Percentiles rank a stretch among this genome's conserved stretches.
phyloP scores from a whole-genome alignment of 2,888 invertebrate genomes.

The Chloroclystis v-ata region DNA sequence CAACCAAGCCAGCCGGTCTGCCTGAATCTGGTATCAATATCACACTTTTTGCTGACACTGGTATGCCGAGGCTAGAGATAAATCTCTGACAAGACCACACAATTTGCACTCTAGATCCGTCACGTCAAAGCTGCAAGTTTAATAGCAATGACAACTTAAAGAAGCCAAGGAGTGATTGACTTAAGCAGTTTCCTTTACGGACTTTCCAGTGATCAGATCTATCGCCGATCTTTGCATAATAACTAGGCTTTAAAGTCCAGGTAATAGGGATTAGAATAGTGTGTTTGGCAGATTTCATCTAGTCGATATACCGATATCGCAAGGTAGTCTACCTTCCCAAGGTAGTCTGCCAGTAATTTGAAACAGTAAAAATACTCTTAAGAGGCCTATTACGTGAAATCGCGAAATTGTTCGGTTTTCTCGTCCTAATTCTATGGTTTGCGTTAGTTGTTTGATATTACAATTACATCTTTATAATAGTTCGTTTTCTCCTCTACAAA shows the following conservation, averaged over 20 bases:
- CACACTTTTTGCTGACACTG: constrained; percentile 33
- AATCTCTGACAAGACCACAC: constrained; percentile 2
- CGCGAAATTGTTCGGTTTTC: no score
- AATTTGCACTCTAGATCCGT: constrained; percentile 3
- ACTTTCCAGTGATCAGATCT: constrained; percentile 31
- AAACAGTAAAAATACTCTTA: background rate
- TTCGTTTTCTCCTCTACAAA: no score
- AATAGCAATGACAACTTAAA: constrained; percentile 5
- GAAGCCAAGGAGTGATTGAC: constrained; percentile 36
- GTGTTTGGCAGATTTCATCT: background rate
- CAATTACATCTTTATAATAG: no score
- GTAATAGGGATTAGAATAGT: constrained; percentile 11
- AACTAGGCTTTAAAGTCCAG: constrained; percentile 12
- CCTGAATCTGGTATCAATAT: constrained; percentile 36
- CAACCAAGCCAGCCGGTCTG: constrained; percentile 27
- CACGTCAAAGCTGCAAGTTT: constrained; percentile 11
- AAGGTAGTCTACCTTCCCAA: constrained; percentile 14
- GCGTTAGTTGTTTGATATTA: no score
- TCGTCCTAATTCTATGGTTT: no score
- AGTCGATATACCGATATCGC: background rate
- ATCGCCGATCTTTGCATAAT: constrained; percentile 18
- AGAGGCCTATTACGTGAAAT: no score
- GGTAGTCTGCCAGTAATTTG: constrained; percentile 9
- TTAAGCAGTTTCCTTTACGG: constrained; percentile 43
- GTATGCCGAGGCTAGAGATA: constrained; percentile 20